Conservation (phyloP, 2,888 invertebrate genomes). For the Drosophila anceps region DNA sequence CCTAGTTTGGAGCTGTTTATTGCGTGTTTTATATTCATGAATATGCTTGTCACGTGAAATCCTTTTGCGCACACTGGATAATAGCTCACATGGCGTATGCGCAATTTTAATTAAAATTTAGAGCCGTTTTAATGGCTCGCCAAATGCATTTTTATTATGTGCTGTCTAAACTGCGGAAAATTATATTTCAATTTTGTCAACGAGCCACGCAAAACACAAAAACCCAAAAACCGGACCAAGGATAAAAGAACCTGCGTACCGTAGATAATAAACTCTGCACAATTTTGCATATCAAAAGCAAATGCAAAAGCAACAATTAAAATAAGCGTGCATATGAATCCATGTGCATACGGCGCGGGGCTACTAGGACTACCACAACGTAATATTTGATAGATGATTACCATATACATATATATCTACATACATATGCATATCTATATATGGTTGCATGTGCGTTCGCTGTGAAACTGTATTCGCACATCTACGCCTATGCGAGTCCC, state of each 20-base stretch:
- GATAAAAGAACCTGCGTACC: conserved; percentile 47
- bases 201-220: conserved; percentile 39
- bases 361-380: conserved; percentile 28
- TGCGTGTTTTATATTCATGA: conserved; percentile 19
- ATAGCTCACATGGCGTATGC: conserved; percentile 42
- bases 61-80: conserved; percentile 17
- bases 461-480: conserved; percentile 16
- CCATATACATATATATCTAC: conserved; percentile 27
- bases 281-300: conserved; percentile 76
- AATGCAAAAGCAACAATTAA: conserved; percentile 72
- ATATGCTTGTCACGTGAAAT: conserved; percentile 25
- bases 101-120: conserved; percentile 61
- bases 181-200: conserved; percentile 68
- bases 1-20: conserved; percentile 1
- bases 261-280: conserved; percentile 73
- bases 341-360: conserved; percentile 28
- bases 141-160: conserved; percentile 33
- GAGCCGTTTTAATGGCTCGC: conserved; percentile 21
- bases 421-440: background rate
- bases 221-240: conserved; percentile 45
- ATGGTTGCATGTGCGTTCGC: conserved; percentile 4
- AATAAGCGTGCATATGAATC: conserved; percentile 53
- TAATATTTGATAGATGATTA: conserved; percentile 68
- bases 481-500: conserved; percentile 13
- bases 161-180: conserved; percentile 53